Evolutionary conservation across 2,888 invertebrate genomes (phyloP), one percentile per base, ranked within the genome.

Genomic region (Chirona hameri): DNA sequence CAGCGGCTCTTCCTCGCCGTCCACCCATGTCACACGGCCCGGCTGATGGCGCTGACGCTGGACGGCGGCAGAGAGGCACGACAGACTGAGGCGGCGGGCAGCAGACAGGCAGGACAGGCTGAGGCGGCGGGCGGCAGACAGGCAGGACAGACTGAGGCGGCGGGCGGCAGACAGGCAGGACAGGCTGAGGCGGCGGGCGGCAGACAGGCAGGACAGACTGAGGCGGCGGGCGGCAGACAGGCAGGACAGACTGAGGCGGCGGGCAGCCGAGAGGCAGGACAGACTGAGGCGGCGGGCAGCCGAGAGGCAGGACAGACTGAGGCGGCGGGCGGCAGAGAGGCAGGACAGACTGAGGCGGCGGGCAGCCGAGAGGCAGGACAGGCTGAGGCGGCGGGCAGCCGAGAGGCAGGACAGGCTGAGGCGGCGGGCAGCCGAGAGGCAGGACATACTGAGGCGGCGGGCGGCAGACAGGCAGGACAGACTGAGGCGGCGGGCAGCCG

Each of bases 11-110:
- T 82, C 27, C 83, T 81, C 79, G 83, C 81, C 15, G 80, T 84
- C n/a, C 84, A 84, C 60, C 84, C 84, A 12, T 84, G 84, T 60
- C 65, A 83, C 39, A 84, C 84, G 29, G 82, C 81, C 29, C 79
- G 81, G 31, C 72, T 84, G 18, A 83, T 84, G 84, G 46, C n/a
- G 31, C 80, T 81, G 14, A 21, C 29, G 39, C 55, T 80, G 39
- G 65, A 21, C 12, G 7, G 9, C 10, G 4, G n/a, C 39, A 15
- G 10, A 24, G n/a, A 31, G 18, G 31, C 12, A 15, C n/a, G 31
- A 12, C 14, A n/a, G 24, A n/a, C 57, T 7, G 57, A 18, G 7
- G 57, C 24, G 4, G 31, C 24, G 48, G 24, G 15, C 29, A n/a
- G 60, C 12, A 27, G 27, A 60, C 24, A 55, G 65, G 5, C 12